A percentile compares a stretch with the other conserved stretches of the same genome.
Evolutionary conservation across 2,888 invertebrate genomes (phyloP).

Genomic region (Periphyllus acericola): DNA sequence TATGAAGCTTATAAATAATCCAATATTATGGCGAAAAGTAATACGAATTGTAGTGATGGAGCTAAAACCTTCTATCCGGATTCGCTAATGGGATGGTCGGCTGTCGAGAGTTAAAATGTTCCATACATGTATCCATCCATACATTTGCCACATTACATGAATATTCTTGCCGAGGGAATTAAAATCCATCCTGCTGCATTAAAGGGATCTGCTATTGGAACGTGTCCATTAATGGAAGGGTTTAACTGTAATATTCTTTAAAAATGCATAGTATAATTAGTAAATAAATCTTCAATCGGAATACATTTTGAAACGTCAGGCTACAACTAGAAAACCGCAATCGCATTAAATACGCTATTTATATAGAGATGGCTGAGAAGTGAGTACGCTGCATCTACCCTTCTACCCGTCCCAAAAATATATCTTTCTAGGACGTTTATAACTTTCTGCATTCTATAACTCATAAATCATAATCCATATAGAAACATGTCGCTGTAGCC

Average conservation of each 20-base stretch:
- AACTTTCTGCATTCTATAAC: no score
- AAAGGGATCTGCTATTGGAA: neutral
- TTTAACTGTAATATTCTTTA: neutral
- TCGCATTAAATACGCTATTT: no score
- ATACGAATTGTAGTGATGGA: neutral
- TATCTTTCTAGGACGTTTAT: no score
- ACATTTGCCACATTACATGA: neutral
- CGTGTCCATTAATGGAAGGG: neutral
- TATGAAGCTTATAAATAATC: neutral
- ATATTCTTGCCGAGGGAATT: neutral
- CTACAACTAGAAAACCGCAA: no score
- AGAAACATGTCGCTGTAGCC: no score
- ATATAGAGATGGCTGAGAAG: no score
- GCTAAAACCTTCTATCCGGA: neutral
- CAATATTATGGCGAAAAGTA: neutral
- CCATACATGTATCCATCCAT: neutral
- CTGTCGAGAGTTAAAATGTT: neutral
- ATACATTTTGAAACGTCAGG: neutral
- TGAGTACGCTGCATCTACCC: no score
- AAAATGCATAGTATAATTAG: neutral
- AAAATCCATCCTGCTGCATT: neutral
- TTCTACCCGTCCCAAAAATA: no score
- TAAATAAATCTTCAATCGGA: neutral
- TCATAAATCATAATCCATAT: no score
- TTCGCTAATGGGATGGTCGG: neutral